These are phyloP conservation scores for Petaurus breviceps DNA, from an alignment of 2,113 vertebrate species.

Conservation along the genomic window DNA sequence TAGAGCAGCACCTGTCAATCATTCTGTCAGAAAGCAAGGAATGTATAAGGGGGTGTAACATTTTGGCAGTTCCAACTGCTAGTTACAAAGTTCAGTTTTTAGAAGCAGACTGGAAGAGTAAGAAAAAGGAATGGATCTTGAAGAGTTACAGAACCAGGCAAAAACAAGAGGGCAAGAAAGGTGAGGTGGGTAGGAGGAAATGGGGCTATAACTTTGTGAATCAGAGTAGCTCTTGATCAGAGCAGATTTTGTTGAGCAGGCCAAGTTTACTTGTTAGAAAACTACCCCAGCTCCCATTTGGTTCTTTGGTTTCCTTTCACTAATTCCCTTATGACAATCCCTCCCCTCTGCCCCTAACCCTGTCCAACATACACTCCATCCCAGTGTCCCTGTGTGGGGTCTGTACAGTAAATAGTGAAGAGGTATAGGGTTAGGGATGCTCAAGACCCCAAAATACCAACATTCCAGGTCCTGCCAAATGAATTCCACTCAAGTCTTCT, in stretches of 20 bases:
- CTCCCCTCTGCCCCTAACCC: background rate
- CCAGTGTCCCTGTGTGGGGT: background rate
- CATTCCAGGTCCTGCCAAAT: no score
- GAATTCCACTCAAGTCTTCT: no score
- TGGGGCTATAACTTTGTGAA: background rate
- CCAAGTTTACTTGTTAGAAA: background rate
- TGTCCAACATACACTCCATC: background rate
- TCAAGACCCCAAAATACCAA: no score
- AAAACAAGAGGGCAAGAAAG: background rate
- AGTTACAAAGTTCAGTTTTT: constrained; percentile 20
- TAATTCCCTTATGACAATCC: background rate
- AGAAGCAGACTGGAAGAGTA: background rate
- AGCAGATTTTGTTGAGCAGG: background rate
- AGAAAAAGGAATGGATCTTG: background rate
- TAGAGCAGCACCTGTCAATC: background rate
- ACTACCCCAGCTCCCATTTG: background rate
- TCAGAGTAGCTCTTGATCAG: background rate
- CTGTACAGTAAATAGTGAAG: no score
- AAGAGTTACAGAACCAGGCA: background rate
- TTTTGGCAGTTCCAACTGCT: background rate
- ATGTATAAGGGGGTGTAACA: background rate
- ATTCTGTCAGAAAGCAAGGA: constrained; percentile 4
- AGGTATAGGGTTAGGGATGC: no score
- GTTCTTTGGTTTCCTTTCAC: background rate
- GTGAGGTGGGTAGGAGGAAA: background rate